Conservation (phyloP, 2,113 vertebrate species). For the Gymnocephalus cernua region DNA sequence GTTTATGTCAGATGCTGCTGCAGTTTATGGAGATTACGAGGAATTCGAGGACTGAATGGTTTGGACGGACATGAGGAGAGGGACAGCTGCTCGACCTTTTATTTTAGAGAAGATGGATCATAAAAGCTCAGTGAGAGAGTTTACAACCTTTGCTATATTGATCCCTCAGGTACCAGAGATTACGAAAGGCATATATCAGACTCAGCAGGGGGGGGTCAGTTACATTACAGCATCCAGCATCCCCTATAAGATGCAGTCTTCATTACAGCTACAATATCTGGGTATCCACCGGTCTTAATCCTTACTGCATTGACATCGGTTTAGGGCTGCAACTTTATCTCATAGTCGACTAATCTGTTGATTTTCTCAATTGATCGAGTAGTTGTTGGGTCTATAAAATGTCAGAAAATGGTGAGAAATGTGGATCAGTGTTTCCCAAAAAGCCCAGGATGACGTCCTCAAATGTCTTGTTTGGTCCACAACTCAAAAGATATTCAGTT, state of each 20-base stretch:
- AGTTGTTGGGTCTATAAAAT: too few relatives aligned
- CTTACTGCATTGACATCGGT: too few relatives aligned
- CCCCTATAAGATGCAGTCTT: neutral
- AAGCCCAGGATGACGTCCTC: too few relatives aligned
- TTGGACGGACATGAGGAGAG: neutral
- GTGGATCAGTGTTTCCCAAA: too few relatives aligned
- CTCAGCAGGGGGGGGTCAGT: neutral
- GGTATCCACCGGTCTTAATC: neutral
- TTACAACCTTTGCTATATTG: neutral
- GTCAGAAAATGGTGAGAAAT: neutral
- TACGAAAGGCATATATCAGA: conserved; percentile 5
- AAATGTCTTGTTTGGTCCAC: too few relatives aligned
- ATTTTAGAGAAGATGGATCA: conserved; percentile 22
- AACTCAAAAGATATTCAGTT: too few relatives aligned
- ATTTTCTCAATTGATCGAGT: too few relatives aligned
- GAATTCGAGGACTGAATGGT: conserved; percentile 42
- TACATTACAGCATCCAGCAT: neutral
- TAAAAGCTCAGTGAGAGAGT: neutral
- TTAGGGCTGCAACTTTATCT: too few relatives aligned
- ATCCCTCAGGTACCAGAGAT: neutral
- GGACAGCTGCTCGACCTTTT: neutral
- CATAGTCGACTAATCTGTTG: too few relatives aligned
- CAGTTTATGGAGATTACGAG: conserved; percentile 61
- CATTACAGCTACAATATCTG: neutral
- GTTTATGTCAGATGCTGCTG: conserved; percentile 64